Evolutionary conservation across 2,113 vertebrate genomes (phyloP), one percentile per base, ranked within the genome.

Genomic region (Epinephelus moara): DNA sequence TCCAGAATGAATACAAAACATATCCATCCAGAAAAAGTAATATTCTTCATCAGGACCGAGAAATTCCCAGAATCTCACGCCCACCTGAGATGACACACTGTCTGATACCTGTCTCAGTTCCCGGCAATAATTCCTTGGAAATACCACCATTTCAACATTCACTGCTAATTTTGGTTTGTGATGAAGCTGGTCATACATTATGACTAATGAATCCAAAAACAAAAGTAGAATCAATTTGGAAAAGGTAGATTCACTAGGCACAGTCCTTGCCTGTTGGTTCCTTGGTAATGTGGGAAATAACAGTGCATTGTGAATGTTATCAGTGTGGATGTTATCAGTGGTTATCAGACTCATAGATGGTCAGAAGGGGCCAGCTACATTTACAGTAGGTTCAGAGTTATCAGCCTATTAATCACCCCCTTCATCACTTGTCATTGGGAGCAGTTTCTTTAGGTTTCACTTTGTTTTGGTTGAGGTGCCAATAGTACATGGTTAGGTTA

Each of bases 71-170:
- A 59, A 42, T 18, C 42, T 53, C 18, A 63, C 21, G 0, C 68
- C 56, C 40, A 83, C 61, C 73, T 88, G 55, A 47, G n/a, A 37
- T 86, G 81, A 85, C 70, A 80, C 62, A 72, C 11, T 61, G 66
- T 70, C 50, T 74, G 21, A 68, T 49, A 67, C 47, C 56, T 19
- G 66, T 74, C 45, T 64, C 37, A 23, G 15, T 73, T 85, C n/a
- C 62, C 1, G n/a, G 42, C 3, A 49, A 0, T 27, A 10, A 40
- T 37, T 21, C 11, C 45, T 19, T 0, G 0, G 12, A 33, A 9
- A n/a, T 42, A 2, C 60, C 55, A n/a, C 19, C 4, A 33, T 87
- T 85, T 75, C 63, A 52, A 69, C 53, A 87, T 53, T 25, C 18
- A 1, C 7, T 2, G 9, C 3, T 42, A 50, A 10, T 73, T 73